A percentile compares a stretch with the other conserved stretches of the same genome.
Evolutionary conservation across 2,888 invertebrate species (phyloP).

Genomic region (Apodemia duryi): DNA sequence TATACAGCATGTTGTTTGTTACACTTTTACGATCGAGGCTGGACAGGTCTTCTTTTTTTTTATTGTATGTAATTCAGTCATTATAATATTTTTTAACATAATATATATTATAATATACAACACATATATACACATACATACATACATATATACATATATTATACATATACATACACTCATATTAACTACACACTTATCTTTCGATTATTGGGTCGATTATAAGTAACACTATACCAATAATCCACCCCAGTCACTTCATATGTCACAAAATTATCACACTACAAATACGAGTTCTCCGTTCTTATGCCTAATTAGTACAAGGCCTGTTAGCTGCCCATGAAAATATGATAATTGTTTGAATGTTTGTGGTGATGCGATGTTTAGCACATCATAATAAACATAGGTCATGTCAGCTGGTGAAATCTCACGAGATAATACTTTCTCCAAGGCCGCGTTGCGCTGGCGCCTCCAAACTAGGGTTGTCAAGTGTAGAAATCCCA

Average conservation of each 20-base stretch:
- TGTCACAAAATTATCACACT: background rate
- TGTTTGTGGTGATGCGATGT: background rate
- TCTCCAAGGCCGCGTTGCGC: conserved; percentile 64
- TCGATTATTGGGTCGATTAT: no score
- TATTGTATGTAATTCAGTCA: no score
- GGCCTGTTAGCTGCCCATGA: background rate
- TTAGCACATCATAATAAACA: conserved; percentile 3
- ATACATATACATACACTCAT: no score
- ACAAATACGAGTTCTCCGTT: background rate
- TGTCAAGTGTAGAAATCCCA: background rate
- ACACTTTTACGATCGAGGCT: no score
- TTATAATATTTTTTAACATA: no score
- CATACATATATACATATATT: no score
- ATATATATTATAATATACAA: no score
- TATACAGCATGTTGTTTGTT: no score
- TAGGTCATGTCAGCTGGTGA: conserved; percentile 13
- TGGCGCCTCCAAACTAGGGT: conserved; percentile 36
- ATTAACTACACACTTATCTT: no score
- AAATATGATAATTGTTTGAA: background rate
- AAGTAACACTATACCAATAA: no score
- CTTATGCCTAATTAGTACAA: background rate
- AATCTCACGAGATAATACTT: conserved; percentile 41
- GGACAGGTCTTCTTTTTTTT: no score
- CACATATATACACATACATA: no score
- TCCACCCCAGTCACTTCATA: background rate